Base-by-base conservation (phyloP, 2,113 vertebrate genomes). In the Microcebus jonahi region DNA sequence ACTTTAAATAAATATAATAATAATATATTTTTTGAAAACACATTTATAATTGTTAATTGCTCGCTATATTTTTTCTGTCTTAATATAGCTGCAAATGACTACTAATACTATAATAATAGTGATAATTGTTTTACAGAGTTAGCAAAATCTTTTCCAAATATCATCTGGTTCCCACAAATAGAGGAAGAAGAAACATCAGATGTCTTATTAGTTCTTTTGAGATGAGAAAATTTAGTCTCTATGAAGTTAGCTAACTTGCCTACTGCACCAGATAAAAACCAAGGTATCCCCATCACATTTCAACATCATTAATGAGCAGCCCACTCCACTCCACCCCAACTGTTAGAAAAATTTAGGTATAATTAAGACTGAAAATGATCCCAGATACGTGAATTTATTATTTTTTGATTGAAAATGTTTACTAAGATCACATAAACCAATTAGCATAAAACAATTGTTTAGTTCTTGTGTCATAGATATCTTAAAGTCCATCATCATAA, bases 151-250 rank as follows among this genome's bases (percentile, higher is more conserved):
- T 53, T 63, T 10, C 15, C 48, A 91, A 86, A 77, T 95, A 75
- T 84, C 31, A 84, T 18, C 15, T 29, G 21, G 6, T 91, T 29
- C 8, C 2, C 25, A 94, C 11, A 88, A 76, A 90, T 90, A 61
- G 75, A 8, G 13, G 42, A 80, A 1, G 13, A 21, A 53, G 7
- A 9, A n/a, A 55, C 21, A 70, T 63, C 13, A 12, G 42, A 29
- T 21, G 86, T 27, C 95, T 91, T 36, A 55, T 65, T 86, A 85
- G 4, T 42, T 70, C 34, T 77, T 96, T 21, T 85, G 61, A 93
- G 13, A 21, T 87, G 31, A 75, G 48, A 86, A 97, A 92, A 95
- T 59, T 75, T 27, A 77, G 17, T 90, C 25, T 55, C 21, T 88
- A 6, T 9, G 17, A 89, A 45, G 7, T 84, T 75, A 57, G 39